These are phyloP conservation scores for Lycaena phlaeas DNA, from an alignment of 2,888 invertebrate genomes.

Conservation along the genomic window DNA sequence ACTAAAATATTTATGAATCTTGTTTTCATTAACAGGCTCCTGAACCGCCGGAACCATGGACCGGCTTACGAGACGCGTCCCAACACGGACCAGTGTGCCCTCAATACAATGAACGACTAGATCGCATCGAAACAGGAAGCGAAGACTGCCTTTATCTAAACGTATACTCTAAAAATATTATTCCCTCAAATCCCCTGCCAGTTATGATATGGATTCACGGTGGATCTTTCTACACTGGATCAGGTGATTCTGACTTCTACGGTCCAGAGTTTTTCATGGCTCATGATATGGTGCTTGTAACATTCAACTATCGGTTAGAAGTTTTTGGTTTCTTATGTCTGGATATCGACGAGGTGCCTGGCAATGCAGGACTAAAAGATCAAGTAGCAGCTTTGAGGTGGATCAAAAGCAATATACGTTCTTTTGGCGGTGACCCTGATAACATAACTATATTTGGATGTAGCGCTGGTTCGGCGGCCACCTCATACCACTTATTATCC, in stretches of 20 bases:
- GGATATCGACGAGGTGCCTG: constrained; percentile 57
- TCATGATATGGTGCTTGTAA: constrained; percentile 54
- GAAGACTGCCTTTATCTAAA: constrained; percentile 81
- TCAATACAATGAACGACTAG: constrained; percentile 59
- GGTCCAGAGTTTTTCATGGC: constrained; percentile 63
- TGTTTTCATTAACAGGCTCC: constrained; percentile 42
- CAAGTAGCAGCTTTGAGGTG: constrained; percentile 64
- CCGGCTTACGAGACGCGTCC: constrained; percentile 46
- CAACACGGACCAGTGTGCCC: constrained; percentile 58
- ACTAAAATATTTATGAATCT: not conserved
- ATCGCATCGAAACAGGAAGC: constrained; percentile 64
- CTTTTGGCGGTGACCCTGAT: constrained; percentile 53
- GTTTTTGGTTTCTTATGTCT: constrained; percentile 61
- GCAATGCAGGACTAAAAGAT: constrained; percentile 65
- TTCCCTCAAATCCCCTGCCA: constrained; percentile 31
- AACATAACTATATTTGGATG: constrained; percentile 63
- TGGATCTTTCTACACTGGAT: constrained; percentile 63
- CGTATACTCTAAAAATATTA: constrained; percentile 67
- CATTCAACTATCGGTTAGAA: constrained; percentile 63
- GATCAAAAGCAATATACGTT: constrained; percentile 53
- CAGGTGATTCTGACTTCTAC: constrained; percentile 59
- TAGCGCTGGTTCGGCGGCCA: constrained; percentile 56
- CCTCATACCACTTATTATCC: constrained; percentile 52
- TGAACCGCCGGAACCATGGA: constrained; percentile 49
- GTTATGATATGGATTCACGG: constrained; percentile 70